phyloP scores from a whole-genome alignment of 2,797 vertebrate species.

The Tiaroga cobitis region DNA sequence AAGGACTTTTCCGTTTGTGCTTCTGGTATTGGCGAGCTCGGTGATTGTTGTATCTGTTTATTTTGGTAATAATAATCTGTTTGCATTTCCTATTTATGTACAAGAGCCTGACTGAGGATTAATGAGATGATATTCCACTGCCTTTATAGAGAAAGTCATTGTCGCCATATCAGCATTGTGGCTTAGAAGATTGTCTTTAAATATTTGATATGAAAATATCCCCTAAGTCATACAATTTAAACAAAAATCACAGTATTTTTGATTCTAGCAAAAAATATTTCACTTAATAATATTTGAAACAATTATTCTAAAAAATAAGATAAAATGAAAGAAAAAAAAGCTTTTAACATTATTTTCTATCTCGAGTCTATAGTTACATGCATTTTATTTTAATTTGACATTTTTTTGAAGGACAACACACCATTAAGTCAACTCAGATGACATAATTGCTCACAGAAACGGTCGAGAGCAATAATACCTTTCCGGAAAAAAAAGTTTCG shows the following conservation, averaged over 20 bases:
- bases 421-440: constrained; percentile 4
- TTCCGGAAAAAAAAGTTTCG: constrained; percentile 37
- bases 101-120: constrained; percentile 33
- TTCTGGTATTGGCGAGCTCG: constrained; percentile 50
- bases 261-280: background rate
- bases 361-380: background rate
- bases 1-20: constrained; percentile 59
- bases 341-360: background rate
- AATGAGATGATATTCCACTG: constrained; percentile 11
- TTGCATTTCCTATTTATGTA: constrained; percentile 37
- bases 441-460: constrained; percentile 6
- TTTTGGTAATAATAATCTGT: constrained; percentile 49
- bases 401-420: constrained; percentile 13
- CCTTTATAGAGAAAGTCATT: background rate
- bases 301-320: background rate
- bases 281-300: background rate
- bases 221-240: background rate
- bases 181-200: background rate
- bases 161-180: background rate
- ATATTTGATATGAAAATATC: background rate
- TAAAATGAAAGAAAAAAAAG: background rate
- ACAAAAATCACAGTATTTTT: background rate
- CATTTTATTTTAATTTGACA: background rate
- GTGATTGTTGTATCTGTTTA: constrained; percentile 35
- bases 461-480: constrained; percentile 6